Evolutionary conservation across 2,797 vertebrate genomes (phyloP).

Genomic region (Sciaenops ocellatus): DNA sequence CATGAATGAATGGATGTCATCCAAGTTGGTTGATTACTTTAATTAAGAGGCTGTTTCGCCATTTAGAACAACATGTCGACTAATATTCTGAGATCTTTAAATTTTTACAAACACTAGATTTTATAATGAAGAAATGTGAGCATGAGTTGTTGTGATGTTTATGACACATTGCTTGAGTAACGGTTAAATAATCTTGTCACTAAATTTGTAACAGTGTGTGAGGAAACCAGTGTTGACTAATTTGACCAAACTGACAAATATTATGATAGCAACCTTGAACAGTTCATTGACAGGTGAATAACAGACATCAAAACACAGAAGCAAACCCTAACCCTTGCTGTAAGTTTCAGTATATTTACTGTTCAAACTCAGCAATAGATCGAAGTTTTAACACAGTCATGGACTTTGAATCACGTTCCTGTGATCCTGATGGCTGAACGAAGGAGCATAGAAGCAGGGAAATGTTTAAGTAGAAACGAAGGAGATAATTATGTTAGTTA

Average conservation of each 20-base stretch:
- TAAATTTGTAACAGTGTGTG: neutral
- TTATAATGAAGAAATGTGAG: neutral
- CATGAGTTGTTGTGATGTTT: too few species aligned
- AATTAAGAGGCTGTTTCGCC: neutral
- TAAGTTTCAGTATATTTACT: neutral
- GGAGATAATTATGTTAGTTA: neutral
- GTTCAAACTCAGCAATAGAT: neutral
- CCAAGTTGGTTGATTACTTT: too few species aligned
- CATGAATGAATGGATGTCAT: too few species aligned
- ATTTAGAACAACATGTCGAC: neutral
- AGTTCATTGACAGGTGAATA: neutral
- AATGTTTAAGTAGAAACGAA: neutral
- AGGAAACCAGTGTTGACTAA: neutral
- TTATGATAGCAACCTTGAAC: neutral
- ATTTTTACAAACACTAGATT: neutral
- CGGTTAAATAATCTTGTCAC: too few species aligned
- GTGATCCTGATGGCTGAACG: neutral
- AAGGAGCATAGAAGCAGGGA: neutral
- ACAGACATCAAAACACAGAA: neutral
- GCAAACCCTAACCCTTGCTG: neutral
- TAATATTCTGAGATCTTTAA: neutral
- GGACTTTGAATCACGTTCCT: neutral
- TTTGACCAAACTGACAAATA: conserved; percentile 2
- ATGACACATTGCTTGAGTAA: too few species aligned
- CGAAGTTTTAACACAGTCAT: neutral